phyloP scores from a whole-genome alignment of 2,113 vertebrate species.

The Mohoua ochrocephala region DNA sequence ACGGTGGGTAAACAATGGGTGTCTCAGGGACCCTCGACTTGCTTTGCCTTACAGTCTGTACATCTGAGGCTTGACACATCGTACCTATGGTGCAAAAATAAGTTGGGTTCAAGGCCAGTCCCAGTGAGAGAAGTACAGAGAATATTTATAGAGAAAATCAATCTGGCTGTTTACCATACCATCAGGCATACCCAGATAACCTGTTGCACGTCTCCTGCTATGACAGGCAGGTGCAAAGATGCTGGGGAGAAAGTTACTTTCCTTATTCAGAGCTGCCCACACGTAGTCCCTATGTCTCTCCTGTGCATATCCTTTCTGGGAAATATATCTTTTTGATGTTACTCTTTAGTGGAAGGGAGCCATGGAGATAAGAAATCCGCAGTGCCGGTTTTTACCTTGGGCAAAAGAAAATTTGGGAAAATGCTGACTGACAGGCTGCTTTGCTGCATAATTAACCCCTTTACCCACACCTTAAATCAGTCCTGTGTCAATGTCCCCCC shows the following conservation, averaged over 20 bases:
- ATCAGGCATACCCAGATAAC: not conserved
- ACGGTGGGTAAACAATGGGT: not conserved
- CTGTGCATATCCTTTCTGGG: not conserved
- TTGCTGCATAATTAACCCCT: not conserved
- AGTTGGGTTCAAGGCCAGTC: not conserved
- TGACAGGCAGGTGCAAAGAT: not conserved
- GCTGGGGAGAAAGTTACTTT: not conserved
- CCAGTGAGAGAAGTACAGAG: not conserved
- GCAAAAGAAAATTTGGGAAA: not conserved
- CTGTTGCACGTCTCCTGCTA: not conserved
- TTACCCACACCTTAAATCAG: not conserved
- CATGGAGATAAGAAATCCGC: not conserved
- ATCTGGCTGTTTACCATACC: not conserved
- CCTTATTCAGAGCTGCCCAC: not conserved
- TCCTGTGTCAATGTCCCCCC: not conserved
- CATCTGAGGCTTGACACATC: not conserved
- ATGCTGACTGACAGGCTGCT: not conserved
- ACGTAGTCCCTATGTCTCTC: rapidly evolving
- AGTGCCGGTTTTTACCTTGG: not conserved
- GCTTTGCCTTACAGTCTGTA: not conserved
- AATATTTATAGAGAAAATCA: not conserved
- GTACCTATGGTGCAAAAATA: not conserved
- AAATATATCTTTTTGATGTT: not conserved
- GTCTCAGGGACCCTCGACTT: not conserved
- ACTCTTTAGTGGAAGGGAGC: not conserved